Conservation (phyloP, 2,797 vertebrate genomes). For the Gobio occitaniae region DNA sequence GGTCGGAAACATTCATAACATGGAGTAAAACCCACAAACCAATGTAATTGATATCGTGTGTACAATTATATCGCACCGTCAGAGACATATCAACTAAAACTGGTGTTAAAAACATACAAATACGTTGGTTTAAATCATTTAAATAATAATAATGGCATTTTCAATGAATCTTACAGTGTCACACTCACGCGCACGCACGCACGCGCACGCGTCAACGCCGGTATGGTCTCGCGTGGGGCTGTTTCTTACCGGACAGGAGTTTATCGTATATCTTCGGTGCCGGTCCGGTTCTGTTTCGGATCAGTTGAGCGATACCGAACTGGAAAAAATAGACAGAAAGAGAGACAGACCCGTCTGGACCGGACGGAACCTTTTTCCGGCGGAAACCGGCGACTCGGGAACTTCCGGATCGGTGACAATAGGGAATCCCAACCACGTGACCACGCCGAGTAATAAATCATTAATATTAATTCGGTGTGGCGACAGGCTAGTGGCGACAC, state of each 20-base stretch:
- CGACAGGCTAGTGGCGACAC: neutral
- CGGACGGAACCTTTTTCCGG: slow-evolving; percentile 90
- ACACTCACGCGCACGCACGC: neutral
- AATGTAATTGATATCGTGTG: too few species aligned
- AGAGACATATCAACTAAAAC: neutral
- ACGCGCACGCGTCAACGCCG: neutral
- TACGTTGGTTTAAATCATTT: too few species aligned
- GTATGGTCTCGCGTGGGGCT: neutral
- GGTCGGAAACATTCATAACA: neutral
- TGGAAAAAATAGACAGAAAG: neutral
- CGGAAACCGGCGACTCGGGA: slow-evolving; percentile 85
- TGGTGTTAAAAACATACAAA: neutral
- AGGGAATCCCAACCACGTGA: slow-evolving; percentile 63
- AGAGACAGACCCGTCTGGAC: slow-evolving; percentile 78
- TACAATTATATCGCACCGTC: neutral
- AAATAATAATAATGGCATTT: neutral
- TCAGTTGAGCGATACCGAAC: neutral
- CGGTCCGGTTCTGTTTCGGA: slow-evolving; percentile 26
- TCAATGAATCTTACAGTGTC: neutral
- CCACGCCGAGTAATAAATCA: neutral
- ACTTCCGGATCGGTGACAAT: slow-evolving; percentile 75
- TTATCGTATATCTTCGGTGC: neutral
- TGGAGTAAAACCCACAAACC: neutral
- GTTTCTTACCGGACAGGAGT: slow-evolving; percentile 35
- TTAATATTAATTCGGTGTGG: neutral